These are phyloP conservation scores for Ageneiosus marmoratus DNA, from an alignment of 2,113 vertebrate species.

Conservation along the genomic window DNA sequence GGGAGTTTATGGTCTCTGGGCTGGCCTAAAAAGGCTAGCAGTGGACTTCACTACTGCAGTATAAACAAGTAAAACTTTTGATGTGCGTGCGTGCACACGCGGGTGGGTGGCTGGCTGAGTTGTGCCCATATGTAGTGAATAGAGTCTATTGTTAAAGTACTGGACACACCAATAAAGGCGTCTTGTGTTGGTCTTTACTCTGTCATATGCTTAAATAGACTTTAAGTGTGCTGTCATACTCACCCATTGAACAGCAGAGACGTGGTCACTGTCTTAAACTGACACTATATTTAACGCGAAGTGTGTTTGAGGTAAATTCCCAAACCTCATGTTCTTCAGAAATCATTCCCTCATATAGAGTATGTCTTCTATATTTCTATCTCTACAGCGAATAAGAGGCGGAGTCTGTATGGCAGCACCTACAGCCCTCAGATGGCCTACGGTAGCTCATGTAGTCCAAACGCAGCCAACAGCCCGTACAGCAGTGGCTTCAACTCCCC, in stretches of 20 bases:
- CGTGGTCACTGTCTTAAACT: background rate
- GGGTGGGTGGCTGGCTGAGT: background rate
- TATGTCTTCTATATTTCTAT: constrained; percentile 24
- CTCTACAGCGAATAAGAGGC: constrained; percentile 84
- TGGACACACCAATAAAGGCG: constrained; percentile 45
- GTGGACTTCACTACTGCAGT: background rate
- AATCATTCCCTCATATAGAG: background rate
- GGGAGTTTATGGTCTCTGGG: constrained; percentile 7
- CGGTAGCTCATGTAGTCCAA: constrained; percentile 85
- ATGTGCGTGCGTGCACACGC: constrained; percentile 15
- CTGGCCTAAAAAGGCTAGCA: background rate
- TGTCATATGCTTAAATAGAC: constrained; percentile 58
- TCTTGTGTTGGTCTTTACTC: constrained; percentile 49
- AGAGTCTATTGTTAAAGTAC: constrained; percentile 57
- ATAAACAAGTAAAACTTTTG: constrained; percentile 31
- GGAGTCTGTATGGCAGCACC: constrained; percentile 87
- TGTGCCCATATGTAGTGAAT: constrained; percentile 64
- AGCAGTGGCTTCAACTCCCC: constrained; percentile 95
- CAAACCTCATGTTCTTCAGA: background rate
- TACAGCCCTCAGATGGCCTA: constrained; percentile 82
- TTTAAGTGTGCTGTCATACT: constrained; percentile 2
- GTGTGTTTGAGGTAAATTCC: background rate
- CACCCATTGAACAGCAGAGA: background rate
- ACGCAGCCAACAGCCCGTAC: constrained; percentile 87
- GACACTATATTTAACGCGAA: background rate